These are phyloP conservation scores for Otolemur crassicaudatus DNA, from an alignment of 2,797 vertebrate species.

Conservation along the genomic window DNA sequence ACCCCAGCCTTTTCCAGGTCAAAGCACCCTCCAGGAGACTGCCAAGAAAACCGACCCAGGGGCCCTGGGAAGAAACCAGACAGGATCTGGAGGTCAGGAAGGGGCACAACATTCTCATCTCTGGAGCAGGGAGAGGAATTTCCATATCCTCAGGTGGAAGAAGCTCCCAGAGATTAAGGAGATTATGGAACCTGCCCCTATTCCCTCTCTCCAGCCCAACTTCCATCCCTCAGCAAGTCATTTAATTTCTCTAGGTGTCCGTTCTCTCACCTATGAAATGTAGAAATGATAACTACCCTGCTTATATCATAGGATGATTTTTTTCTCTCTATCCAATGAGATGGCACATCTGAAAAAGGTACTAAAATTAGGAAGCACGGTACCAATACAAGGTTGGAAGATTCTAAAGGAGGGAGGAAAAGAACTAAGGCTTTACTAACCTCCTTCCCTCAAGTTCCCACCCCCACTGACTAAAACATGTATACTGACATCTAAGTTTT, in stretches of 20 bases:
- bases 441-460: background rate
- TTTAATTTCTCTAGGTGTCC: background rate
- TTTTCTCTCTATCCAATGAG: background rate
- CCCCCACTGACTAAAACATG: background rate
- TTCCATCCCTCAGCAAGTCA: background rate
- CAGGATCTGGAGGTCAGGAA: background rate
- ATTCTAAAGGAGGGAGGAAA: background rate
- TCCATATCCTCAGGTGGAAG: background rate
- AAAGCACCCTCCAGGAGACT: background rate
- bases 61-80: background rate
- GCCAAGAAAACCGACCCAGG: background rate
- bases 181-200: background rate
- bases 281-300: background rate
- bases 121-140: background rate
- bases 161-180: background rate
- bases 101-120: background rate
- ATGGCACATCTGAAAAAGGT: background rate
- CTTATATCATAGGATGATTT: background rate
- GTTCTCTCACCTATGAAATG: conserved; percentile 42
- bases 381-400: background rate
- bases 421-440: background rate
- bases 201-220: background rate
- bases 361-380: background rate
- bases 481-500: background rate
- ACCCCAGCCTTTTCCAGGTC: conserved; percentile 9